phyloP scores from a whole-genome alignment of 1,140 invertebrate species.

The Ceratoteleas bidentatus region DNA sequence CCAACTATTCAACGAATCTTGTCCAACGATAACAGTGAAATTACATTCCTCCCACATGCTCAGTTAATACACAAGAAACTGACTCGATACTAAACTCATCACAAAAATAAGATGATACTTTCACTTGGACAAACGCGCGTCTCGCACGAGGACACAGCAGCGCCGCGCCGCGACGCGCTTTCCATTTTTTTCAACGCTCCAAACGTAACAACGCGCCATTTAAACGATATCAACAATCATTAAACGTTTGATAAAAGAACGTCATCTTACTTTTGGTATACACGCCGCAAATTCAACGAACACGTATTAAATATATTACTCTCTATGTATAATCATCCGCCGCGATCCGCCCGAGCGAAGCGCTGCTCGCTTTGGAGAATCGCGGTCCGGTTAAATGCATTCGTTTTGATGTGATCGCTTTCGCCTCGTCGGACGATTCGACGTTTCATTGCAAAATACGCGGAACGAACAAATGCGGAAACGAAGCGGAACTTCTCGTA shows the following conservation, averaged over 20 bases:
- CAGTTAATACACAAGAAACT: slow-evolving; percentile 9
- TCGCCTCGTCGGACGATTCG: no score
- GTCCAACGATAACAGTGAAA: slow-evolving; percentile 28
- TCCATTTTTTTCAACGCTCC: slow-evolving; percentile 3
- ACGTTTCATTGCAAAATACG: slow-evolving; percentile 16
- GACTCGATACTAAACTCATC: slow-evolving; percentile 7
- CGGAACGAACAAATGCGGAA: neutral
- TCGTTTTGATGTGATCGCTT: slow-evolving; percentile 20
- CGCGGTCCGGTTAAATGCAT: slow-evolving; percentile 19
- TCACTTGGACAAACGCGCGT: no score
- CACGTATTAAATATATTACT: slow-evolving; percentile 29
- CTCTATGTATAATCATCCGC: slow-evolving; percentile 6
- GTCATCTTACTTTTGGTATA: slow-evolving; percentile 29
- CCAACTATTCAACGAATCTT: slow-evolving; percentile 17
- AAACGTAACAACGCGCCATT: slow-evolving; percentile 6
- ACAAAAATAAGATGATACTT: slow-evolving; percentile 39
- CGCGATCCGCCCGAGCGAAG: slow-evolving; percentile 3
- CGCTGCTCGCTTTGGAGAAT: slow-evolving; percentile 5
- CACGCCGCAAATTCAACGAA: slow-evolving; percentile 31
- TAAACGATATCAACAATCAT: slow-evolving; percentile 31
- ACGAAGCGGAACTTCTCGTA: slow-evolving; percentile 2
- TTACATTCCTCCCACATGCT: slow-evolving; percentile 17
- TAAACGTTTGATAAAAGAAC: slow-evolving; percentile 20
- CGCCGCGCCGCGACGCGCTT: no score
- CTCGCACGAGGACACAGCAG: no score